A percentile compares a stretch with the other conserved stretches of the same genome.
Evolutionary conservation across 2,113 vertebrate genomes (phyloP).

Genomic region (Hemichromis elongatus): DNA sequence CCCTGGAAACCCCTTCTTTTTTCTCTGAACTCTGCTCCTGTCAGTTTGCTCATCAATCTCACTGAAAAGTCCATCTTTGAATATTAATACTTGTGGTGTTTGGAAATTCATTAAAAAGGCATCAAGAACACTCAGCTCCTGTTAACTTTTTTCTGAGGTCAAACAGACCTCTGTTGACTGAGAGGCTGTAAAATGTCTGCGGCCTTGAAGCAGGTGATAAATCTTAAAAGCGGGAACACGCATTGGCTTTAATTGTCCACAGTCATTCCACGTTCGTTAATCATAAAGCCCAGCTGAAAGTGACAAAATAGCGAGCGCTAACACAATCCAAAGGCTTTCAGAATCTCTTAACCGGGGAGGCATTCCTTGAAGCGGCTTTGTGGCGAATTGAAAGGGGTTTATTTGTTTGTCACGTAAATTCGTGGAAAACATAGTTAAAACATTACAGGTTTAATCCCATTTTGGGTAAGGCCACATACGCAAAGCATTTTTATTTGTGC

Average conservation of each 20-base stretch:
- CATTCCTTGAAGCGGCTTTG: slow-evolving; percentile 18
- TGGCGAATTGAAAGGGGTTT: not conserved
- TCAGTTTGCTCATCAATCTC: not conserved
- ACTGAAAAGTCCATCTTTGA: not conserved
- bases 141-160: not conserved
- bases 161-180: not conserved
- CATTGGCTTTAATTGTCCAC: not conserved
- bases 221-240: not conserved
- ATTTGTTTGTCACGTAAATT: slow-evolving; percentile 13
- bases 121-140: not conserved
- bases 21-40: not conserved
- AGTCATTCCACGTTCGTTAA: not conserved
- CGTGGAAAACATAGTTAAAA: slow-evolving; percentile 10
- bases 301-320: not conserved
- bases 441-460: not conserved
- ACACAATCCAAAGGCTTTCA: not conserved
- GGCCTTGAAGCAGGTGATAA: slow-evolving; percentile 17
- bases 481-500: slow-evolving; percentile 7
- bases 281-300: slow-evolving; percentile 3
- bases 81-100: not conserved
- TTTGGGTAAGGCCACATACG: slow-evolving; percentile 17
- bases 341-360: not conserved
- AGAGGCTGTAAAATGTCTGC: slow-evolving; percentile 14
- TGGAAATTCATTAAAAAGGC: not conserved
- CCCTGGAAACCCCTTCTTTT: not conserved